A percentile compares a stretch with the other conserved stretches of the same genome.
Conservation (phyloP, 1,140 invertebrate species). For the Rhopalosiphum padi region DNA sequence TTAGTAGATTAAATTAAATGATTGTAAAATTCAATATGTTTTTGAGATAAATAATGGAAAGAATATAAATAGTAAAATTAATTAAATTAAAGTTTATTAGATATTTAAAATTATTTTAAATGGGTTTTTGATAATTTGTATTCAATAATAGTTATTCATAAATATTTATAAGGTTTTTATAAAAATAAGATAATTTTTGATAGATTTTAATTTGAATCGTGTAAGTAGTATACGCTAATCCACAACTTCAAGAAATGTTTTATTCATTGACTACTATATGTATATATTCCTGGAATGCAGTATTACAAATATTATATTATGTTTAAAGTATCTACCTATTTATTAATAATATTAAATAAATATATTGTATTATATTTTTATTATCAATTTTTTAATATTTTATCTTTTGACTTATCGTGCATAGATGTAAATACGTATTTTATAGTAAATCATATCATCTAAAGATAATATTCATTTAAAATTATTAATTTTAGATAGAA, state of each 20-base stretch:
- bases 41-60: too few relatives aligned
- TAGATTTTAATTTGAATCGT: not conserved
- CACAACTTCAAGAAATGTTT: not conserved
- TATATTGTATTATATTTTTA: too few relatives aligned
- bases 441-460: not conserved
- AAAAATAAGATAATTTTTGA: not conserved
- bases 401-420: not conserved
- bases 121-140: too few relatives aligned
- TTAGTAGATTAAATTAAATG: too few relatives aligned
- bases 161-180: too few relatives aligned
- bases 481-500: not conserved
- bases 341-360: too few relatives aligned
- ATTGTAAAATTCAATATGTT: too few relatives aligned
- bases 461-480: not conserved
- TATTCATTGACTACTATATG: not conserved
- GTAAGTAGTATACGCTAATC: not conserved
- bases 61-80: too few relatives aligned
- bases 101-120: too few relatives aligned
- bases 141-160: too few relatives aligned
- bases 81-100: too few relatives aligned
- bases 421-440: not conserved
- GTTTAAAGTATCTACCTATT: not conserved
- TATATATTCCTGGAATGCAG: not conserved
- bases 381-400: not conserved
- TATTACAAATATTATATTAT: not conserved